Base-by-base conservation (phyloP, 2,888 invertebrate genomes). In the Ptilodon capucinus region DNA sequence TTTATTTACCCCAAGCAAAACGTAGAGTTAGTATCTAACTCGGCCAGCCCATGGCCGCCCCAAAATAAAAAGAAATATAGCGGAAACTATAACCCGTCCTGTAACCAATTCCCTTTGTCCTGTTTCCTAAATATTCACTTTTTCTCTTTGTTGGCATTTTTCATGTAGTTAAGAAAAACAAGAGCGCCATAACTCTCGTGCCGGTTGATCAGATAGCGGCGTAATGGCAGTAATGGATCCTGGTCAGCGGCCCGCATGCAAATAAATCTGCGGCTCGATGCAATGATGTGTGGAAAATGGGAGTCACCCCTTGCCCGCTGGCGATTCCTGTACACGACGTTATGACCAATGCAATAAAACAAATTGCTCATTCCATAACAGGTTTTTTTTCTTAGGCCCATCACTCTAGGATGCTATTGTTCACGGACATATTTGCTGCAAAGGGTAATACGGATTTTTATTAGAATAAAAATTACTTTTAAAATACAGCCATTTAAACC, bases 231-330 rank as follows among this genome's bases (percentile, higher is more conserved):
- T 91, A 91, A 91, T 91, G 88, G 86, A 87, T 91, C 91, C 90
- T 91, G 91, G 89, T 88, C 91, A 91, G 89, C 89, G 86, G 90
- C 90, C 91, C 91, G 90, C 91, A 91, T 91, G 91, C 91, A 91
- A 91, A 91, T 91, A 91, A 91, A 91, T 91, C 91, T 88, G 85
- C 84, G 84, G 79, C 81, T 87, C 85, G 78, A 91, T 90, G 91
- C 91, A 91, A 91, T 91, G 91, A 91, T 91, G 91, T 91, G 91
- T 91, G 88, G 87, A 90, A 84, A 91, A 91, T 91, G 88, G 86
- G 77, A 71, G 79, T 80, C 82, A 85, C 82, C 86, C 85, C 77
- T 85, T 82, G 77, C 82, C 72, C 67, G 58, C 57, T 55, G 51
- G 48, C 61, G 46, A 58, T 52, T 40, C 48, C 54, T 46, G 43